Evolutionary conservation across 2,888 invertebrate genomes (phyloP).

Genomic region (Philereme vetulata): DNA sequence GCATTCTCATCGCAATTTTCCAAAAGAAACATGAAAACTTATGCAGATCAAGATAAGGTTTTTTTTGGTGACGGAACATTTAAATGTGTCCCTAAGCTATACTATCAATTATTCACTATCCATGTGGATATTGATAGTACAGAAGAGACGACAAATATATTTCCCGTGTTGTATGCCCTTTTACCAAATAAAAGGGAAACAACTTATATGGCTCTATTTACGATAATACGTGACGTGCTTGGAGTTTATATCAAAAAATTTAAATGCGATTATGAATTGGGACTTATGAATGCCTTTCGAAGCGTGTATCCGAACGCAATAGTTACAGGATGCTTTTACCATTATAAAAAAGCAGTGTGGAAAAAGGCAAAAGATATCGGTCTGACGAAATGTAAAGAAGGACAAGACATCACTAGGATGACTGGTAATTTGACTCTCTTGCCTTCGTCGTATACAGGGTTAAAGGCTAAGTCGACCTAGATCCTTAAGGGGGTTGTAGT

Average conservation of each 20-base stretch:
- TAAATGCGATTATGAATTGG: conserved; percentile 23
- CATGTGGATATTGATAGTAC: conserved; percentile 16
- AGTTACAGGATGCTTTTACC: conserved; percentile 24
- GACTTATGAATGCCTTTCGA: conserved; percentile 13
- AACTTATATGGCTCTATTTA: conserved; percentile 20
- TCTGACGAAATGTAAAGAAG: conserved; percentile 20
- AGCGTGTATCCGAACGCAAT: conserved; percentile 18
- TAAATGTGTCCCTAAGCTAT: conserved; percentile 16
- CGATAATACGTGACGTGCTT: conserved; percentile 15
- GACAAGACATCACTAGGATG: conserved; percentile 21
- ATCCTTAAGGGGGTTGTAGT: too few species aligned
- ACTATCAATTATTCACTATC: conserved; percentile 15
- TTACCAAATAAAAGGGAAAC: conserved; percentile 15
- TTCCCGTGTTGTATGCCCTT: conserved; percentile 17
- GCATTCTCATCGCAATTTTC: conserved; percentile 25
- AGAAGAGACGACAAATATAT: conserved; percentile 13
- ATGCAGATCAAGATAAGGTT: conserved; percentile 21
- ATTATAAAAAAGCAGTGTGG: conserved; percentile 22
- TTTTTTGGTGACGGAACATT: conserved; percentile 22
- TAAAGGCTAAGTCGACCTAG: too few species aligned
- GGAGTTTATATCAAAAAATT: conserved; percentile 15
- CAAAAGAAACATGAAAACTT: conserved; percentile 22
- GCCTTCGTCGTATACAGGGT: conserved; percentile 22
- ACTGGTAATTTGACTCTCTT: conserved; percentile 18
- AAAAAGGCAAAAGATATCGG: conserved; percentile 17